Base-by-base conservation (phyloP, 2,113 vertebrate species). In the Passer montanus region DNA sequence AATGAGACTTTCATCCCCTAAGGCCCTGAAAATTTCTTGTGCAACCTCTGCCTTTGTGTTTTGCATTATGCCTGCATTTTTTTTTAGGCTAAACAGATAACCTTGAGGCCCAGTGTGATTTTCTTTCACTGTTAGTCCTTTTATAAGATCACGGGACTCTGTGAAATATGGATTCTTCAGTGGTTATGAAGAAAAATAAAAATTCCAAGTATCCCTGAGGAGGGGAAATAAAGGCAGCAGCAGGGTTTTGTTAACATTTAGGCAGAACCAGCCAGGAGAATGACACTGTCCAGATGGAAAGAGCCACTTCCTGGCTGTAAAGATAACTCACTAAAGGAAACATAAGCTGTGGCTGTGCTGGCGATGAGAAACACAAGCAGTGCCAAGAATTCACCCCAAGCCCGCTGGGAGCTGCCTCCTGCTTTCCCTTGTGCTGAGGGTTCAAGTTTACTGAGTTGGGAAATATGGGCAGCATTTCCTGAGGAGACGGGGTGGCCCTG, bases 261-360 rank as follows among this genome's bases (percentile, higher is more conserved):
- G 95, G 91, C 95, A 95, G 85, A 75, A 92, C 92, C 80, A 66
- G 97, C 97, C 96, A 97, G 97, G 94, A 95, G 96, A 80, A 94
- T 95, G 97, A 98, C 90, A 89, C 67, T 96, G 82, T 96, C 97
- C 97, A 98, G 97, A 97, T 97, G 97, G 97, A 97, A 97, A 97
- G 97, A 90, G 90, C 96, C 93, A 92, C 96, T 98, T 98, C 97
- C 97, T 98, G 97, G 92, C 97, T 97, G 94, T 95, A 97, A 97
- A 97, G 95, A 97, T 97, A 98, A 97, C 87, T 97, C 76, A 55
- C 93, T 96, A 96, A 97, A 97, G 95, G 97, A 98, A 98, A 97
- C 90, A 95, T 93, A 95, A 95, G 76, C 94, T 96, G 87, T 95
- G 94, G 90, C 94, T 95, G 75, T 18, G 76, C 12, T 95, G 95